Evolutionary conservation across 1,140 invertebrate species (phyloP).

Genomic region (Drusus annulatus): DNA sequence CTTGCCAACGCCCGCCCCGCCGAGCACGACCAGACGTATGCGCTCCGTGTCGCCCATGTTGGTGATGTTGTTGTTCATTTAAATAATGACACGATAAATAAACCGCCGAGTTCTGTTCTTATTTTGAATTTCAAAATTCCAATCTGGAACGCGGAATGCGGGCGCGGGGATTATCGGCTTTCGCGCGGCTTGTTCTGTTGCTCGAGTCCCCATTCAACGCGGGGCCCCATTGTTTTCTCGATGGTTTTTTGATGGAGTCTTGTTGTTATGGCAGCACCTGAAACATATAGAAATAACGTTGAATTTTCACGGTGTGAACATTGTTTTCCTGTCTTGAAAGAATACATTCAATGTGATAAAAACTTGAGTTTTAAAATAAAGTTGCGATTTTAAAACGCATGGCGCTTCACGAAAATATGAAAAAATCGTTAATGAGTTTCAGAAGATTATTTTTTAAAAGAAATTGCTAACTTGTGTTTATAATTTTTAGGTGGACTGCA

Average conservation of each 20-base stretch:
- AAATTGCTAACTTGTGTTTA: too few species aligned
- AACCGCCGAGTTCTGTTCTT: background rate
- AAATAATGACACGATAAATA: conserved; percentile 6
- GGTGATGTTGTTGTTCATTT: conserved; percentile 57
- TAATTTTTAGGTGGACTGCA: too few species aligned
- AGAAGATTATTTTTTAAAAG: too few species aligned
- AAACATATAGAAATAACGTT: conserved; percentile 34
- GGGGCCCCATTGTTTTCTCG: conserved; percentile 29
- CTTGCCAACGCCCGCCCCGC: conserved; percentile 89
- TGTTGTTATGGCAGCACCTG: conserved; percentile 11
- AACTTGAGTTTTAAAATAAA: too few species aligned
- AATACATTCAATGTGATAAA: background rate
- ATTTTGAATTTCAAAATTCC: background rate
- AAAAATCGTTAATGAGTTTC: too few species aligned
- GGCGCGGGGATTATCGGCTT: conserved; percentile 18
- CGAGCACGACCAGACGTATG: conserved; percentile 88
- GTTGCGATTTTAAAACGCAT: too few species aligned
- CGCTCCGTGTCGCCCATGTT: conserved; percentile 81
- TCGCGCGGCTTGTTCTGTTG: conserved; percentile 2
- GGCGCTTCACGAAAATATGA: too few species aligned
- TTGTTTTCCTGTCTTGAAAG: background rate
- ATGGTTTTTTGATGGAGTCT: conserved; percentile 32
- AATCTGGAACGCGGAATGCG: background rate
- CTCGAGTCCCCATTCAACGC: conserved; percentile 22
- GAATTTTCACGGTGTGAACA: background rate